phyloP scores from a whole-genome alignment of 1,140 invertebrate genomes.

The Drosophila parvula region DNA sequence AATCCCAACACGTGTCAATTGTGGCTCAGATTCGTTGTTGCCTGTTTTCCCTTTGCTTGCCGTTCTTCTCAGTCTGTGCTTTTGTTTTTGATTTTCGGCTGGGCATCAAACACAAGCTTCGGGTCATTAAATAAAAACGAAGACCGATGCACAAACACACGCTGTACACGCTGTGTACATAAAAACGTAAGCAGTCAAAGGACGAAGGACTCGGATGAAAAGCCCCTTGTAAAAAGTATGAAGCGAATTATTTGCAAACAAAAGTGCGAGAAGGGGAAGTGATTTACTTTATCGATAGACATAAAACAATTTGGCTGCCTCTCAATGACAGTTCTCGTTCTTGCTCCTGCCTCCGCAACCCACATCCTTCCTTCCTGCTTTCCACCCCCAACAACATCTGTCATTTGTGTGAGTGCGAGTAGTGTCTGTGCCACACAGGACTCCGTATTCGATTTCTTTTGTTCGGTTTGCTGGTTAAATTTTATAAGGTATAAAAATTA shows the following conservation, averaged over 20 bases:
- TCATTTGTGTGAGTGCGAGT: conserved; percentile 33
- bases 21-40: conserved; percentile 34
- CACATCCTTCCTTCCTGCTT: conserved; percentile 15
- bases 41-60: conserved; percentile 9
- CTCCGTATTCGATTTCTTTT: conserved; percentile 31
- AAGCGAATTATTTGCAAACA: conserved; percentile 62
- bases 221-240: conserved; percentile 56
- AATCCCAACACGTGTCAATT: conserved; percentile 59
- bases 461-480: conserved; percentile 39
- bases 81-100: conserved; percentile 27
- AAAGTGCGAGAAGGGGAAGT: conserved; percentile 59
- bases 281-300: conserved; percentile 76
- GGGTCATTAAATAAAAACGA: conserved; percentile 53
- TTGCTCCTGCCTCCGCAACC: conserved; percentile 3
- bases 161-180: neutral
- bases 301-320: conserved; percentile 72
- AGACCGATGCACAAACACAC: conserved; percentile 8
- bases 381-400: conserved; percentile 30
- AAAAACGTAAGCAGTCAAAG: conserved; percentile 26
- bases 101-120: conserved; percentile 46
- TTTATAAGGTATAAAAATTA: conserved; percentile 72
- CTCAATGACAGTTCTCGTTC: conserved; percentile 31
- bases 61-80: neutral
- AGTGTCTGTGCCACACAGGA: conserved; percentile 13
- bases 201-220: conserved; percentile 30